phyloP scores from a whole-genome alignment of 1,140 invertebrate species.

The Acyrthosiphon pisum region DNA sequence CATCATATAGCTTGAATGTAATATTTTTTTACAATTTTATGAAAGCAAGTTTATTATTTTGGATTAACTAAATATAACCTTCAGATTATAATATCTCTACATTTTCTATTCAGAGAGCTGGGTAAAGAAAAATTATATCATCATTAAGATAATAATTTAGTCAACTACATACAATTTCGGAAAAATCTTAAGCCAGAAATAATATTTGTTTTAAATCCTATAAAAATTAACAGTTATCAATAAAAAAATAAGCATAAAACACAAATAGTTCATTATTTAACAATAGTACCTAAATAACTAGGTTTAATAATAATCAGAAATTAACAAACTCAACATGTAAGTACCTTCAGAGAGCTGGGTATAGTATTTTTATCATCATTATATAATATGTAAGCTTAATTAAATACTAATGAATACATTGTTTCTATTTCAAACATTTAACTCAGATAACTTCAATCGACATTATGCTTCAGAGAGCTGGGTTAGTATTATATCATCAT shows the following conservation, averaged over 20 bases:
- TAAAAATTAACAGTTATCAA: neutral
- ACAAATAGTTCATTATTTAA: neutral
- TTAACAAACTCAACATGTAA: neutral
- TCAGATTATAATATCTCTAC: constrained; percentile 11
- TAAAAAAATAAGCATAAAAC: neutral
- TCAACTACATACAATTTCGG: neutral
- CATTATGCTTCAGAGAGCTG: constrained; percentile 24
- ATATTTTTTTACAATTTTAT: neutral
- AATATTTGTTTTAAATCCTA: neutral
- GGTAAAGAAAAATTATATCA: constrained; percentile 24
- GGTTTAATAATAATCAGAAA: neutral
- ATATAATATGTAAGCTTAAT: neutral
- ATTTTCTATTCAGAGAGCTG: constrained; percentile 41
- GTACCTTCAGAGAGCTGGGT: constrained; percentile 39
- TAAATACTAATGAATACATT: neutral
- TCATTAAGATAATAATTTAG: neutral
- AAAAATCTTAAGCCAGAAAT: neutral
- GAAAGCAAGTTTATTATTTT: too few relatives aligned
- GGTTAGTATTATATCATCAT: constrained; percentile 25
- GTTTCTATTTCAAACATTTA: neutral
- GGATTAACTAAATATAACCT: neutral
- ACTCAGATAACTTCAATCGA: constrained; percentile 21
- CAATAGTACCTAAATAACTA: neutral
- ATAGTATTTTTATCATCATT: constrained; percentile 42
- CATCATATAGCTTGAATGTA: neutral